Conservation (phyloP, 2,888 invertebrate genomes). For the Clunio marinus region DNA sequence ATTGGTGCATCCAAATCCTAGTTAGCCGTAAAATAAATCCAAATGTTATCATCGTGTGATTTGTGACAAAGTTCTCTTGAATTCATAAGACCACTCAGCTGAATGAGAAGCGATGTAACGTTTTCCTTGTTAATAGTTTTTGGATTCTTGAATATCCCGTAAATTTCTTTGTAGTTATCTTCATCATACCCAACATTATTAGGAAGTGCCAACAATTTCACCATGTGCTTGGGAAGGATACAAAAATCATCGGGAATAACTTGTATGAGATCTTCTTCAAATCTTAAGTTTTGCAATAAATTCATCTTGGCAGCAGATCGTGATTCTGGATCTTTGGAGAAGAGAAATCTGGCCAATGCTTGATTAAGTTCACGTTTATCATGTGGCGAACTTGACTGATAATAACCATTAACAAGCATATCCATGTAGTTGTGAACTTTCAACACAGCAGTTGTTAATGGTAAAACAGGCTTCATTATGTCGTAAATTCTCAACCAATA, state of each 20-base stretch:
- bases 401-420: neutral
- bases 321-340: neutral
- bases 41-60: slow-evolving; percentile 21
- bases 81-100: slow-evolving; percentile 11
- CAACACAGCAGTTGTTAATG: slow-evolving; percentile 43
- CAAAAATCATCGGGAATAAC: slow-evolving; percentile 23
- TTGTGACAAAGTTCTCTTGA: neutral
- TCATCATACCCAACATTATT: neutral
- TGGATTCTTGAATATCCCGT: neutral
- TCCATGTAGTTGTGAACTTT: neutral
- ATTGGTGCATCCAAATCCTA: neutral
- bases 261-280: neutral
- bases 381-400: neutral
- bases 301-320: slow-evolving; percentile 13
- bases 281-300: neutral
- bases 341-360: slow-evolving; percentile 21
- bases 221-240: neutral
- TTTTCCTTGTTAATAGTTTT: neutral
- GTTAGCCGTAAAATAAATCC: slow-evolving; percentile 1
- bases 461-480: slow-evolving; percentile 44
- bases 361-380: neutral
- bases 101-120: neutral
- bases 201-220: neutral
- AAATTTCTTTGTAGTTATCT: neutral
- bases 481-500: slow-evolving; percentile 43